Evolutionary conservation across 2,888 invertebrate species (phyloP), one percentile per base, ranked within the genome.

Genomic region (Hybos culiciformis): DNA sequence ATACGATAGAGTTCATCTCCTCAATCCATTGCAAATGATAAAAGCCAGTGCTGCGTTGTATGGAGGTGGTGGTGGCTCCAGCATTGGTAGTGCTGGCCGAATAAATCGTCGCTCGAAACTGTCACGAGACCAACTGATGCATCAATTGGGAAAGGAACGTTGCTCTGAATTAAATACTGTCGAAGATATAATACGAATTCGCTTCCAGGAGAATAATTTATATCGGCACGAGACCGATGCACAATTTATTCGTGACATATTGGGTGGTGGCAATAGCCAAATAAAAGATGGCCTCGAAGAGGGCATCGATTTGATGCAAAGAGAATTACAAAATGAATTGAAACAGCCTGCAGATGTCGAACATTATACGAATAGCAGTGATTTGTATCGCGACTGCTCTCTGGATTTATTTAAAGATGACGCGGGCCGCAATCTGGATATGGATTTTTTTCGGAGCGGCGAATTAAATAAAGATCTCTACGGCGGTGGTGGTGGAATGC

Each of bases 221-320:
- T 20, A 23, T 37, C 20, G 5, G n/a, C 37, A 37, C 14, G 17
- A 5, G 6, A 37, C 11, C 11, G 42, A 51, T 40, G 34, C 47
- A 4, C 46, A 48, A 24, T 42, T 77, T 1, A 77, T 78, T 34
- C 65, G 77, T 50, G 77, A 77, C 67, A 77, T 78, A 54, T 66
- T 78, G 52, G 76, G 77, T 9, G 77, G 77, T 53, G 77, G 76
- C n/a, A 5, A 71, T 74, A 5, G 29, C n/a, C 36, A 36, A n/a
- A 71, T 78, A 3, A 77, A 77, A 63, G 78, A 78, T 59, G 77
- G 77, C 7, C 68, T 78, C 44, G 78, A 78, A 62, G 78, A 78
- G 65, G 78, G 77, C 14, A 67, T 78, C 45, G 78, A 69, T 52
- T 63, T 69, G 6, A 74, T 67, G 66, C 71, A 54, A 58, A 67